A percentile compares a stretch with the other conserved stretches of the same genome.
phyloP scores from a whole-genome alignment of 2,888 invertebrate species.

The Platycnemis pennipes region DNA sequence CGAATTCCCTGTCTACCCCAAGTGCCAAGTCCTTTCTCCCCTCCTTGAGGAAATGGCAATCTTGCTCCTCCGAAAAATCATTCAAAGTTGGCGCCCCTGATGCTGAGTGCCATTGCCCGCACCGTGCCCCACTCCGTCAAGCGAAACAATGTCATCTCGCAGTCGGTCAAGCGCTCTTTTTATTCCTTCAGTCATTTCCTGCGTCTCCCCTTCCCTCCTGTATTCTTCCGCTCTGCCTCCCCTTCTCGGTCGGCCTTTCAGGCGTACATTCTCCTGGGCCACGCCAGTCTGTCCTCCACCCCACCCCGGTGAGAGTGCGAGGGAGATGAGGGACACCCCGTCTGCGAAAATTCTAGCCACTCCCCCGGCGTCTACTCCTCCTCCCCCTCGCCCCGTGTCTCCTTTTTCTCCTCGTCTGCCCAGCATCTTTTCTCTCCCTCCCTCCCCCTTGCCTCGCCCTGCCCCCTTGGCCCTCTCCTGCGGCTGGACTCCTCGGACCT shows the following conservation, averaged over 20 bases:
- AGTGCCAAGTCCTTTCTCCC: no score
- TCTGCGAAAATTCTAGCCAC: conserved; percentile 51
- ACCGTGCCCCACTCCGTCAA: not conserved
- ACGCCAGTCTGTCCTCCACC: not conserved
- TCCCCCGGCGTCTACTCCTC: not conserved
- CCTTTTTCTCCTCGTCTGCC: conserved; percentile 11
- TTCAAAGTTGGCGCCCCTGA: no score
- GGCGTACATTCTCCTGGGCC: no score
- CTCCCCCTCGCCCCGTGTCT: not conserved
- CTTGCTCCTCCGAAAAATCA: no score
- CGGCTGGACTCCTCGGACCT: not conserved
- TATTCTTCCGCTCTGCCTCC: not conserved
- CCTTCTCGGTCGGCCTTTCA: not conserved
- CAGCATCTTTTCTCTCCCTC: not conserved
- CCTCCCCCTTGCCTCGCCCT: not conserved
- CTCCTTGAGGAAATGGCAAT: no score
- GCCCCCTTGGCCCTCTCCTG: not conserved
- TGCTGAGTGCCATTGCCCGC: no score
- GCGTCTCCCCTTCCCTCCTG: not conserved
- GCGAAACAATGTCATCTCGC: not conserved
- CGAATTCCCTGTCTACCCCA: no score
- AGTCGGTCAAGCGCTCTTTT: not conserved
- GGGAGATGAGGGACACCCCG: not conserved
- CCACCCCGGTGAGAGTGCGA: not conserved
- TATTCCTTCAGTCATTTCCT: not conserved